Evolutionary conservation across 2,113 vertebrate species (phyloP), one percentile per base, ranked within the genome.

Genomic region (Rissa tridactyla): DNA sequence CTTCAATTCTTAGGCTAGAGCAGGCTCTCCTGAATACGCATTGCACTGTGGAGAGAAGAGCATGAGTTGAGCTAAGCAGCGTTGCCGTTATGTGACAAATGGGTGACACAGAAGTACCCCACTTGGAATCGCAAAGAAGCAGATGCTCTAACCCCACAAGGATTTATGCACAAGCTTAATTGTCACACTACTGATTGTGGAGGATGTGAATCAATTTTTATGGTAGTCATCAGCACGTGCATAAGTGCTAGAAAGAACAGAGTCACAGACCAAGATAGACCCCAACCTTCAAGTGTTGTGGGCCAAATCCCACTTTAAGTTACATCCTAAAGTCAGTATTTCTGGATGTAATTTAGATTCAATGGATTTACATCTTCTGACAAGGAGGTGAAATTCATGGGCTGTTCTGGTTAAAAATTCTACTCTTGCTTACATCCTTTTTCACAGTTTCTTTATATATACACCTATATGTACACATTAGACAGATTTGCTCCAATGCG

Each of bases 31-130:
- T 95, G 90, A 55, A 68, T 82, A 36, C 4, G 1, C 9, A 9
- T 26, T 32, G 85, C 69, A 3, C 98, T 98, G 97, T 20, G 77
- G 77, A 90, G 91, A 96, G 70, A 97, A 96, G 64, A 94, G 75
- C 25, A 72, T 0, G 25, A 38, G 34, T 86, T 96, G 54, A 96
- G 36, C 34, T 27, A 30, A n/a, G 54, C 30, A 6, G 49, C 1
- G 0, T 42, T 32, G 46, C 47, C 3, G 1, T 32, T 54, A 10
- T 2, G 10, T 23, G 57, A 84, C 34, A 90, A 72, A 30, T 1
- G 20, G 17, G n/a, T 47, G 84, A 75, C 29, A 62, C 9, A n/a
- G 25, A 68, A 32, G 4, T 15, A 42, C n/a, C 15, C 25, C 26
- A 18, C 26, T 25, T 2, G 10, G 49, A 20, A 80, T 18, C 3